phyloP scores from a whole-genome alignment of 2,797 vertebrate species.

The Protosalanx chinensis region DNA sequence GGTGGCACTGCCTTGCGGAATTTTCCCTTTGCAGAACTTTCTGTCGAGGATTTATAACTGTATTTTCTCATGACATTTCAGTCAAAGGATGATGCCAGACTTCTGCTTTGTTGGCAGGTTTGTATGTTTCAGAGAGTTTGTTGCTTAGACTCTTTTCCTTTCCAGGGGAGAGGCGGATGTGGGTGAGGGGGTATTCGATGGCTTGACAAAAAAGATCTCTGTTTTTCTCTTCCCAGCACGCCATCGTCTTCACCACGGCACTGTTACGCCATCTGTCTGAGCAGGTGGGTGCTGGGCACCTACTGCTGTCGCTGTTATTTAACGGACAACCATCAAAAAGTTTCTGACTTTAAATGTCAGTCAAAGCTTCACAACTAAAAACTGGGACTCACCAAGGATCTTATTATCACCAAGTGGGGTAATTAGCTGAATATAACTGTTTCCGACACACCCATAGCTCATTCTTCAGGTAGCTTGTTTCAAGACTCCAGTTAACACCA shows the following conservation, averaged over 20 bases:
- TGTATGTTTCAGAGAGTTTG: constrained; percentile 7
- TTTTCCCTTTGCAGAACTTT: constrained; percentile 10
- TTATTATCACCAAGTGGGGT: neutral
- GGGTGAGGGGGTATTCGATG: neutral
- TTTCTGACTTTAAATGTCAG: too few relatives aligned
- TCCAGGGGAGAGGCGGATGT: constrained; percentile 11
- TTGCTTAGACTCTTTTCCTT: constrained; percentile 8
- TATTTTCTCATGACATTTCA: neutral
- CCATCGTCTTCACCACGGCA: neutral
- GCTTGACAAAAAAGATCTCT: constrained; percentile 11
- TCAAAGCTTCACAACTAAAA: neutral
- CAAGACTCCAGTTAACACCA: neutral
- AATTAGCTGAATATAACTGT: neutral
- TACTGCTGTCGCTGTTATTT: neutral
- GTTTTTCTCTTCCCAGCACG: neutral
- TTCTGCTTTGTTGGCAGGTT: neutral
- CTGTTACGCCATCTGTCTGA: neutral
- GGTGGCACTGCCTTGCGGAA: constrained; percentile 51
- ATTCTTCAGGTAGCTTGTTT: neutral
- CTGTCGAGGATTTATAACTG: too few relatives aligned
- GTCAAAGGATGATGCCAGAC: neutral
- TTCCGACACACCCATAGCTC: too few relatives aligned
- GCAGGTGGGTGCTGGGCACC: neutral
- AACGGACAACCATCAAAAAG: too few relatives aligned
- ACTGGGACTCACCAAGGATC: neutral